Percentiles rank a stretch among this genome's conserved stretches.
These are phyloP conservation scores for Sitta carolinensis DNA, from an alignment of 2,797 vertebrate genomes.

Conservation along the genomic window DNA sequence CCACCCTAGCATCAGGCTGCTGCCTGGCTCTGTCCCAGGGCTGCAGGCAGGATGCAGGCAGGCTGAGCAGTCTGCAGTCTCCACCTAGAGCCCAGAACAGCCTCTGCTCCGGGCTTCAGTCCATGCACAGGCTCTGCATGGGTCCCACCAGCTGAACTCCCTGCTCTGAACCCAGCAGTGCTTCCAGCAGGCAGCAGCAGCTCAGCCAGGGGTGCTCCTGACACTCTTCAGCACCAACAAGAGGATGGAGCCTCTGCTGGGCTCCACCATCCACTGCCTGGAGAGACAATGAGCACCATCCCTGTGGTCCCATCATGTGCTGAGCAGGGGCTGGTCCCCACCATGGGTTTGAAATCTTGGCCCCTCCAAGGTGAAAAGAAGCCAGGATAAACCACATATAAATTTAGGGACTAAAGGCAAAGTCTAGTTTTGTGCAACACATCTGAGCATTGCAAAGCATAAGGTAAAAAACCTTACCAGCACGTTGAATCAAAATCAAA, in stretches of 20 bases:
- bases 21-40: background rate
- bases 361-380: background rate
- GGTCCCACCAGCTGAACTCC: background rate
- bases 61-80: constrained; percentile 51
- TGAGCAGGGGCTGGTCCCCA: background rate
- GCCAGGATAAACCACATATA: background rate
- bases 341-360: accelerated
- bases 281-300: background rate
- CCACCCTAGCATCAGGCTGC: background rate
- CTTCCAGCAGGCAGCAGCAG: background rate
- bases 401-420: background rate
- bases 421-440: background rate
- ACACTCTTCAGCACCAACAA: background rate
- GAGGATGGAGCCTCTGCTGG: background rate
- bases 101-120: background rate
- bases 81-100: constrained; percentile 54
- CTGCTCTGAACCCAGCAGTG: background rate
- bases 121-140: accelerated
- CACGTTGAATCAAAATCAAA: background rate
- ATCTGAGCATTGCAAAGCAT: background rate
- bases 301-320: accelerated
- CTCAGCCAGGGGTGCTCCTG: background rate
- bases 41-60: background rate
- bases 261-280: background rate
- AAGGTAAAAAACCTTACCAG: background rate